Conservation (phyloP, 2,797 vertebrate genomes). For the Tinamus major region DNA sequence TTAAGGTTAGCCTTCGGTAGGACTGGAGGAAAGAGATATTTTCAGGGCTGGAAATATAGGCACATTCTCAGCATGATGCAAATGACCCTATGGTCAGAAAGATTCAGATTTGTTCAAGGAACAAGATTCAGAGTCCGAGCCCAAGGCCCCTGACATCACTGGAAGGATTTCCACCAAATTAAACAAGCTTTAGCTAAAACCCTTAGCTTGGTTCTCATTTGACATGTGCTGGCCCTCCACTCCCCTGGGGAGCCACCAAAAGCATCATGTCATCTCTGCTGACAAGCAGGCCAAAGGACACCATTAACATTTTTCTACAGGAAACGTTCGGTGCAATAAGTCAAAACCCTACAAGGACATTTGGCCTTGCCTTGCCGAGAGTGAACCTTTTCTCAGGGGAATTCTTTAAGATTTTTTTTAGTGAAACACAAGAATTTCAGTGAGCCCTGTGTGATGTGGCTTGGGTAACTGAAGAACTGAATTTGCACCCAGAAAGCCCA, state of each 20-base stretch:
- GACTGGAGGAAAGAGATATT: not conserved
- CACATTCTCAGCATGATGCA: not conserved
- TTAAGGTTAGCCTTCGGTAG: not conserved
- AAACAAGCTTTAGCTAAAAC: not conserved
- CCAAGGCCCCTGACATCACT: not conserved
- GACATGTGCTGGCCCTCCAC: not conserved
- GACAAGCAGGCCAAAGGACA: not conserved
- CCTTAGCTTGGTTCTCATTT: not conserved
- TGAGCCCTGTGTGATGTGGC: not conserved
- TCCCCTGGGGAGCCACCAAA: not conserved
- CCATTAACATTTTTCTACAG: not conserved
- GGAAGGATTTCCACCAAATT: not conserved
- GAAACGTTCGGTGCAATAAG: not conserved
- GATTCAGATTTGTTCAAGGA: not conserved
- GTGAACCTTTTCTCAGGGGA: not conserved
- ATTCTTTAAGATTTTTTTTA: not conserved
- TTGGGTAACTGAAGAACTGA: not conserved
- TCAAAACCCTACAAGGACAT: not conserved
- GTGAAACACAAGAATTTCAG: not conserved
- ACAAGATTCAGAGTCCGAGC: not conserved
- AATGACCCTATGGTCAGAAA: not conserved
- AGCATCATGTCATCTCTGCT: fast-evolving
- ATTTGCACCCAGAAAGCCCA: not conserved
- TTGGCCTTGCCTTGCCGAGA: not conserved
- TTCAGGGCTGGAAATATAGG: not conserved